These are phyloP conservation scores for Albula goreensis DNA, from an alignment of 2,113 vertebrate genomes.

Conservation along the genomic window DNA sequence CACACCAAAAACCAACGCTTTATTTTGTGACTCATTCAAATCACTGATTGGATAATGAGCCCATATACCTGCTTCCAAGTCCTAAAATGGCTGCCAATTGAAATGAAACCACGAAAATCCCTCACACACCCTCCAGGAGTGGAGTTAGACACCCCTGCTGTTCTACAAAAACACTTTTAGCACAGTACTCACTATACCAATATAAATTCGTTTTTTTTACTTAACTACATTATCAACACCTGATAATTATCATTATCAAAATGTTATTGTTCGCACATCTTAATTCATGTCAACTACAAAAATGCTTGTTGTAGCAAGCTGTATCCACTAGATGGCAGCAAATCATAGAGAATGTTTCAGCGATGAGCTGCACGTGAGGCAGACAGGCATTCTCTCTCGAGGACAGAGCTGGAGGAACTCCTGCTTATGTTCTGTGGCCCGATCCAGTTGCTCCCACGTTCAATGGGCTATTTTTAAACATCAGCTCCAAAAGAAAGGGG, in stretches of 20 bases:
- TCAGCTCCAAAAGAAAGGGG: neutral
- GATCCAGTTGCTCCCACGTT: neutral
- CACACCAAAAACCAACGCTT: no score
- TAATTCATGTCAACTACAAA: no score
- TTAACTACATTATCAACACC: neutral
- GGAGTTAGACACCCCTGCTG: no score
- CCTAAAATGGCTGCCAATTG: no score
- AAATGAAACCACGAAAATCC: no score
- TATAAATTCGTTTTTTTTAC: neutral
- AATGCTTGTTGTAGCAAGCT: neutral
- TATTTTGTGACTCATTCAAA: no score
- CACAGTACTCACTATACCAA: neutral
- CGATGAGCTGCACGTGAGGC: neutral
- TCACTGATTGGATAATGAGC: no score
- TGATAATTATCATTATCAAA: neutral
- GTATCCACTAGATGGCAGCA: slow-evolving; percentile 35
- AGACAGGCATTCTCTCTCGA: neutral
- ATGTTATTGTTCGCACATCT: neutral
- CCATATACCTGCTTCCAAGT: no score
- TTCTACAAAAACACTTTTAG: neutral
- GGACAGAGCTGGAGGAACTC: neutral
- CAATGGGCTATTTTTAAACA: slow-evolving; percentile 3
- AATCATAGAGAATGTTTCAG: neutral
- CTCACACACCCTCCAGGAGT: no score
- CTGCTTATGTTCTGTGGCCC: no score